A percentile compares a stretch with the other conserved stretches of the same genome.
phyloP scores from a whole-genome alignment of 2,113 vertebrate species.

The Tachycineta bicolor region DNA sequence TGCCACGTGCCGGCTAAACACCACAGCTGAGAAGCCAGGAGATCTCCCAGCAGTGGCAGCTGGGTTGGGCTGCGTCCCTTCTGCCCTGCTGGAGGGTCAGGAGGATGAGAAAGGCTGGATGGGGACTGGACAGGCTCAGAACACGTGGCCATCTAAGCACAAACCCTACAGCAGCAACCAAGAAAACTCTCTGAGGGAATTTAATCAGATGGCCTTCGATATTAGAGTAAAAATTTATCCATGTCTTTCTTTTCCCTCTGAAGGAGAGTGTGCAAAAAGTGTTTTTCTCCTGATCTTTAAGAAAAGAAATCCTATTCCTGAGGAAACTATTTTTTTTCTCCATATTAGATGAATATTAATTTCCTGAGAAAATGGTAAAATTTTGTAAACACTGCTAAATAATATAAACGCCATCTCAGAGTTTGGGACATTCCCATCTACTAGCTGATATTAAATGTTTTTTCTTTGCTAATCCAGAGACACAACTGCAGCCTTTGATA shows the following conservation, averaged over 20 bases:
- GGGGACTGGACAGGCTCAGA: background rate
- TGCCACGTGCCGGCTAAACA: background rate
- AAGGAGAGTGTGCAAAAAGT: background rate
- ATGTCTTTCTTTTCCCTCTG: background rate
- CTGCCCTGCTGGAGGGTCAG: background rate
- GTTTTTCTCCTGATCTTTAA: background rate
- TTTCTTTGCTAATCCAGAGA: constrained; percentile 9
- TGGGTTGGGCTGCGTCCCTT: background rate
- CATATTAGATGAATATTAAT: background rate
- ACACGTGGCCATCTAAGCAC: background rate
- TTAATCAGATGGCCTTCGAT: background rate
- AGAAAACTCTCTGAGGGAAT: background rate
- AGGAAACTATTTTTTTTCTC: background rate
- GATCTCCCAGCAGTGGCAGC: background rate
- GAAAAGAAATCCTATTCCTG: background rate
- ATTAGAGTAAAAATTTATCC: background rate
- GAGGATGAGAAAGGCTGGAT: background rate
- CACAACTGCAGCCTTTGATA: background rate
- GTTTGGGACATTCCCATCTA: background rate
- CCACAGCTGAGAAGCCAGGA: background rate
- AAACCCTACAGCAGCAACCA: background rate
- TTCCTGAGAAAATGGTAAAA: background rate
- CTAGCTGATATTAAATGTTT: background rate
- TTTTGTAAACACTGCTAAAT: background rate
- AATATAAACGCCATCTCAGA: background rate